Evolutionary conservation across 2,113 vertebrate species (phyloP).

Genomic region (Tichodroma muraria): DNA sequence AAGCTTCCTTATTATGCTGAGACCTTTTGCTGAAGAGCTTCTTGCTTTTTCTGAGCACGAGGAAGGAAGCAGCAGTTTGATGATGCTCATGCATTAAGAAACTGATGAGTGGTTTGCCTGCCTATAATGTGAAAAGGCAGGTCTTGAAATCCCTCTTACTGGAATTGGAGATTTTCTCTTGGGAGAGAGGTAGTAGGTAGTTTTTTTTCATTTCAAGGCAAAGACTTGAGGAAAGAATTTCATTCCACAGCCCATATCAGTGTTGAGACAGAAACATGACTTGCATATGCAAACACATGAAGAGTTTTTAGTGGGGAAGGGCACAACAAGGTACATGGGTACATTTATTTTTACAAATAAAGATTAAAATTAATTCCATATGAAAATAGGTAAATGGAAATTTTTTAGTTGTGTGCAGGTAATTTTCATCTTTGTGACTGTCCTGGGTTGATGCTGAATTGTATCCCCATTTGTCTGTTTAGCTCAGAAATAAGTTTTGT

Average conservation of each 20-base stretch:
- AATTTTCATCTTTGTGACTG: not conserved
- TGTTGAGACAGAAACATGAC: not conserved
- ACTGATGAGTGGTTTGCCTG: not conserved
- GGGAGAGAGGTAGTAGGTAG: not conserved
- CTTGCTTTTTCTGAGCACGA: not conserved
- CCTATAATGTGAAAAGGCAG: not conserved
- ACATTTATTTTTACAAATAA: too few species aligned
- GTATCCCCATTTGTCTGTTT: too few species aligned
- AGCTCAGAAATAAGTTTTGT: too few species aligned
- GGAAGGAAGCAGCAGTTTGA: not conserved
- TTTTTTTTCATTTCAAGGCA: not conserved
- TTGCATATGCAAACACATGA: not conserved
- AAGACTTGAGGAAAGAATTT: not conserved
- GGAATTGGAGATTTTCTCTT: not conserved
- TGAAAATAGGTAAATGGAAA: not conserved
- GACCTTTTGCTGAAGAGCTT: not conserved
- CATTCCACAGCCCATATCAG: fast-evolving
- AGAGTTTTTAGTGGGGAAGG: not conserved
- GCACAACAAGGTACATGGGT: not conserved
- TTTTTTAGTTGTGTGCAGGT: not conserved
- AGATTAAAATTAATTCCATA: not conserved
- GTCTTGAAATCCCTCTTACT: not conserved
- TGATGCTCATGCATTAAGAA: not conserved
- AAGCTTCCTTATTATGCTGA: not conserved
- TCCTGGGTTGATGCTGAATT: too few species aligned